Percentiles rank a stretch among this genome's conserved stretches.
phyloP scores from a whole-genome alignment of 2,113 vertebrate species.

The Cichladusa arquata region DNA sequence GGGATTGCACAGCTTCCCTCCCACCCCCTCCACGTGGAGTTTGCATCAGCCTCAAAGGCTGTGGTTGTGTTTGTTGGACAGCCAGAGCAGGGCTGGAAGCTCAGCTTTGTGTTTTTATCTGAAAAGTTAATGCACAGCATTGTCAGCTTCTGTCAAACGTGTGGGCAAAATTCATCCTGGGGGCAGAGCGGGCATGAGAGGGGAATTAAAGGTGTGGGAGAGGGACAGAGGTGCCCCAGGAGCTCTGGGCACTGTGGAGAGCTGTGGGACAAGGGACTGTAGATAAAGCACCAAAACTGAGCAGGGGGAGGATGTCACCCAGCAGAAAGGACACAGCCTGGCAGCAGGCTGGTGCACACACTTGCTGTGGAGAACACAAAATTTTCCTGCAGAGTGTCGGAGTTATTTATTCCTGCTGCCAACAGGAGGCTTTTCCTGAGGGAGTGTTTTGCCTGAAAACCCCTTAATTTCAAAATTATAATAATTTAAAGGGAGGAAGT shows the following conservation, averaged over 20 bases:
- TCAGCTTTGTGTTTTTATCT: not conserved
- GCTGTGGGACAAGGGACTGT: too few relatives aligned
- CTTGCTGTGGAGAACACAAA: rapidly evolving
- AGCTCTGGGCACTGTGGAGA: not conserved
- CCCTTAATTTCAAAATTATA: too few relatives aligned
- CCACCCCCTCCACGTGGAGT: not conserved
- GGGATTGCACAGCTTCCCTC: not conserved
- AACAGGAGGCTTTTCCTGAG: not conserved
- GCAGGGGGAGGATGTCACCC: not conserved
- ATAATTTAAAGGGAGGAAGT: too few relatives aligned
- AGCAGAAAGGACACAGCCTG: not conserved
- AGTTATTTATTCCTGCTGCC: not conserved
- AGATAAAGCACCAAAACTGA: rapidly evolving
- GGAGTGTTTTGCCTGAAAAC: too few relatives aligned
- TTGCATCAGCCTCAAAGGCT: not conserved
- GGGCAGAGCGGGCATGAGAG: not conserved
- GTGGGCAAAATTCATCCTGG: not conserved
- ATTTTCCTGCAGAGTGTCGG: not conserved
- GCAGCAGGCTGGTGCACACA: not conserved
- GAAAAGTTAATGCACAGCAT: rapidly evolving
- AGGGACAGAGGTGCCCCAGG: not conserved
- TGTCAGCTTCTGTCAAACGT: rapidly evolving
- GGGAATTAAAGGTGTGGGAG: not conserved
- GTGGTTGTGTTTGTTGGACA: not conserved
- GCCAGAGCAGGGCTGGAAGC: not conserved